Conservation (phyloP, 2,888 invertebrate species). For the Tipula confusa region DNA sequence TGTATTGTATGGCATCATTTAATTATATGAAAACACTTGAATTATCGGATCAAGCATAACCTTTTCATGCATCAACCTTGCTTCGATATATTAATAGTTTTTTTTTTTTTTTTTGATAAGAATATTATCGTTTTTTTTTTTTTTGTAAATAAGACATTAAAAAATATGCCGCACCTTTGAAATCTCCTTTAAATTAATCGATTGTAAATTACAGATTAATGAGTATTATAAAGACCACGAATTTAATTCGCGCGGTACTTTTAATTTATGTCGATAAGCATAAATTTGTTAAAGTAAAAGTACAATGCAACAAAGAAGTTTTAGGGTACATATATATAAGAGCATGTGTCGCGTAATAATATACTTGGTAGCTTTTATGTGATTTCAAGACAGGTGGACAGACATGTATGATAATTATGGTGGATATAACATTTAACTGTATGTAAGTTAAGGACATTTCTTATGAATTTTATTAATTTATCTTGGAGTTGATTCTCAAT, state of each 20-base stretch:
- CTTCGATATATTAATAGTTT: neutral
- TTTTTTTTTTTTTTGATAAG: neutral
- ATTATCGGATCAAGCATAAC: neutral
- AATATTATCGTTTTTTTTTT: neutral
- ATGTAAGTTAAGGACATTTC: no score
- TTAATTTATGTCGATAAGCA: neutral
- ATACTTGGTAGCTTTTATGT: neutral
- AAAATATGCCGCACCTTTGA: neutral
- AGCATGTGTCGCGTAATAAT: neutral
- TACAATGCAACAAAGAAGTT: neutral
- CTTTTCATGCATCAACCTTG: neutral
- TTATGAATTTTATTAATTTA: no score
- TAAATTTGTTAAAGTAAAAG: neutral
- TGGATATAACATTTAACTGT: no score
- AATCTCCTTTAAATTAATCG: neutral
- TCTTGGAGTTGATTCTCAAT: no score
- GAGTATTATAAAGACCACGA: neutral
- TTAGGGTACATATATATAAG: neutral
- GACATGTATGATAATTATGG: neutral
- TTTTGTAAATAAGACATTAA: neutral
- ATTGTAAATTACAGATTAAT: constrained; percentile 25
- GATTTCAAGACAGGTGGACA: neutral
- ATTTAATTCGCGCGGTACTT: neutral
- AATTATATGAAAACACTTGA: neutral
- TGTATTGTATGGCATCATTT: neutral